A percentile compares a stretch with the other conserved stretches of the same genome.
Conservation (phyloP, 2,888 invertebrate genomes). For the Lasioglossum oenotherae region DNA sequence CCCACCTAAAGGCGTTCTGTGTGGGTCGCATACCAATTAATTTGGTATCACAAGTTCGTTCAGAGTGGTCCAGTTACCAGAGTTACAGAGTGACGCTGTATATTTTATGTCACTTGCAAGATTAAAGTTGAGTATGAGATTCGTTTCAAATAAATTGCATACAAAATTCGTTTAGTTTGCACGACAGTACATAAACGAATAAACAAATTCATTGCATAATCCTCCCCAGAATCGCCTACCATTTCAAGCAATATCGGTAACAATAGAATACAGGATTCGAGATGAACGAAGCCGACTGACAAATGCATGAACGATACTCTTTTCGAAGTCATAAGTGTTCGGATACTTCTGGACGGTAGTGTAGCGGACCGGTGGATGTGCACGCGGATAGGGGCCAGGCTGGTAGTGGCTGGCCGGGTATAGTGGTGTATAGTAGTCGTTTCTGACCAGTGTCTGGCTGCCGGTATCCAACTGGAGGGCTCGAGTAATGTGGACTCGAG, state of each 20-base stretch:
- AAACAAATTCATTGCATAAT: not conserved
- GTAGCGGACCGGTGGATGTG: slow-evolving; percentile 21
- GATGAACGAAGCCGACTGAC: not conserved
- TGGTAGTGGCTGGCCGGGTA: slow-evolving; percentile 30
- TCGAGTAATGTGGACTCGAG: slow-evolving; percentile 80
- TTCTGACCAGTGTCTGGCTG: slow-evolving; percentile 54
- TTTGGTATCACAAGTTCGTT: not conserved
- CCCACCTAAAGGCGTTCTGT: not conserved
- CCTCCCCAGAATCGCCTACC: not conserved
- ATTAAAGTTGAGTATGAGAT: not conserved
- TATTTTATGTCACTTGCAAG: not conserved
- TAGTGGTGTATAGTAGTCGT: slow-evolving; percentile 57
- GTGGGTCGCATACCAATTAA: not conserved
- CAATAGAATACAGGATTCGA: not conserved
- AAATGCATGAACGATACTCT: not conserved
- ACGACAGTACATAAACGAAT: not conserved
- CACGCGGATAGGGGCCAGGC: not conserved
- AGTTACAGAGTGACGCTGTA: not conserved
- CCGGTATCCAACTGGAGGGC: slow-evolving; percentile 64
- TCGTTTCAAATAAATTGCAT: not conserved
- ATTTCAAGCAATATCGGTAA: not conserved
- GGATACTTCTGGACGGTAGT: slow-evolving; percentile 3
- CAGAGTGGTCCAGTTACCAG: not conserved
- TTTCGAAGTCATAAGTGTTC: not conserved
- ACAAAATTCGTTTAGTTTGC: not conserved